These are phyloP conservation scores for Picathartes gymnocephalus DNA, from an alignment of 2,113 vertebrate genomes.

Conservation along the genomic window DNA sequence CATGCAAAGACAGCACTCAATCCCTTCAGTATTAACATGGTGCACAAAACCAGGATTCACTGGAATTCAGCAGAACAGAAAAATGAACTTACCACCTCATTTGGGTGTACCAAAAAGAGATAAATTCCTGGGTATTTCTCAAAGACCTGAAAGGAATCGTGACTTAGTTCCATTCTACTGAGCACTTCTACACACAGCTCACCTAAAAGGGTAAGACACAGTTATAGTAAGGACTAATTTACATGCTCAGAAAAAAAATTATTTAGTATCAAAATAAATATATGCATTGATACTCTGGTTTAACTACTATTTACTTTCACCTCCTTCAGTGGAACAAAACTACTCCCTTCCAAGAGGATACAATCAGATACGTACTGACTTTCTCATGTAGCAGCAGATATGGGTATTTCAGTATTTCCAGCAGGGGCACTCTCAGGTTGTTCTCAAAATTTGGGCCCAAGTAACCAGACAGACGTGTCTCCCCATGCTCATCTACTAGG, in stretches of 20 bases:
- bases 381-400: conserved; percentile 77
- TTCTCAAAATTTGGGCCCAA: conserved; percentile 77
- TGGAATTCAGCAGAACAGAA: neutral
- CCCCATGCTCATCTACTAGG: conserved; percentile 72
- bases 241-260: neutral
- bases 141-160: conserved; percentile 75
- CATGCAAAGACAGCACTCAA: neutral
- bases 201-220: conserved; percentile 60
- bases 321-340: neutral
- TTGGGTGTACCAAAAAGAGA: conserved; percentile 83
- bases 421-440: conserved; percentile 73
- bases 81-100: conserved; percentile 75
- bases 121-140: conserved; percentile 85
- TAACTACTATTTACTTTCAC: neutral
- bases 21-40: neutral
- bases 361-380: conserved; percentile 72
- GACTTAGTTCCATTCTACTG: conserved; percentile 76
- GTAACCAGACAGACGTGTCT: conserved; percentile 59
- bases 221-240: neutral
- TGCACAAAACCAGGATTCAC: neutral
- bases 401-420: conserved; percentile 83
- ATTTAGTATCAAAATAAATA: neutral
- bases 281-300: neutral
- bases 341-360: neutral
- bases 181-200: conserved; percentile 79